These are phyloP conservation scores for Leuciscus idus DNA, from an alignment of 2,113 vertebrate species.

Conservation along the genomic window DNA sequence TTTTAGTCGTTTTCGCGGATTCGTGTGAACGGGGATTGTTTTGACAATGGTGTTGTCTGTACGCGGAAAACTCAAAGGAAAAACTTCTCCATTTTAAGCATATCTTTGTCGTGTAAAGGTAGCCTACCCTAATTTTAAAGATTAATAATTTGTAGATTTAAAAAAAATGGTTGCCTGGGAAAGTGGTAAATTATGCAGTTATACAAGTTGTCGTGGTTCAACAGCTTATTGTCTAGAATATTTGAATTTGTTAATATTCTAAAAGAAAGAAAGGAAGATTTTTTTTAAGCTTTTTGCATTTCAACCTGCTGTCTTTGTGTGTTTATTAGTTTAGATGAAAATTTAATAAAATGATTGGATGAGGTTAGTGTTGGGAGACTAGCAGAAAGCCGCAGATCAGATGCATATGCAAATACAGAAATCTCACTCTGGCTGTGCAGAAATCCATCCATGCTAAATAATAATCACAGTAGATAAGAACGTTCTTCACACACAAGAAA, in stretches of 20 bases:
- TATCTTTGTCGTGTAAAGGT: no score
- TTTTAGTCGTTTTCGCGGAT: no score
- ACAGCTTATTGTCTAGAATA: background rate
- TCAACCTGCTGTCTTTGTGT: background rate
- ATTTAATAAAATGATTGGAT: no score
- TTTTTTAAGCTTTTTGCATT: background rate
- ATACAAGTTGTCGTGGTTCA: background rate
- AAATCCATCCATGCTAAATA: background rate
- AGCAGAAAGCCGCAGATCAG: background rate
- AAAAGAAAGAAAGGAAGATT: background rate
- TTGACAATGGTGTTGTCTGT: no score
- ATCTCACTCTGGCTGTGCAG: background rate
- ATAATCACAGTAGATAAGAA: background rate
- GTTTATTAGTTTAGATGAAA: background rate
- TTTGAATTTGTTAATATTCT: background rate
- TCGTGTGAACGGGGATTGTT: no score
- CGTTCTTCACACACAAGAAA: background rate
- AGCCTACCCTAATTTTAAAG: no score
- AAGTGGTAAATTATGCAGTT: background rate
- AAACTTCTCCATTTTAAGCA: no score
- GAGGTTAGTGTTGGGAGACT: background rate
- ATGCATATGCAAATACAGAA: conserved; percentile 2
- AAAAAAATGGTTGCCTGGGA: background rate
- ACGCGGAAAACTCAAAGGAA: no score
- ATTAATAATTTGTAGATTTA: background rate